Conservation (phyloP, 23 tunicate species). For the Trididemnum miniatum region DNA sequence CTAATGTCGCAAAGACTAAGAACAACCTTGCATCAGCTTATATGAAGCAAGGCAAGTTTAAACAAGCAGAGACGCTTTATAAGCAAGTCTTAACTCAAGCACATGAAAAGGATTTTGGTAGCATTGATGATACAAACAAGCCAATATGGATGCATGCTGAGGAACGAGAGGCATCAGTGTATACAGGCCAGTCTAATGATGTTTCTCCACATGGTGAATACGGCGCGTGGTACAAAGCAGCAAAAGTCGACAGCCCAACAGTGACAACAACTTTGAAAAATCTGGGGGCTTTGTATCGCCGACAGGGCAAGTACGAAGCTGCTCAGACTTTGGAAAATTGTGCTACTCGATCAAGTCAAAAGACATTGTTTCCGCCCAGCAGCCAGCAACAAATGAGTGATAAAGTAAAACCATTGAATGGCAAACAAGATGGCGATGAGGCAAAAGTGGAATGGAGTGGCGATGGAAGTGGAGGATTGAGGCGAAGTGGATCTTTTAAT, state of each 20-base stretch:
- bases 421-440: conserved; percentile 48
- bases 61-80: conserved; percentile 95
- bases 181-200: conserved; percentile 73
- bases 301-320: conserved; percentile 96
- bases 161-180: conserved; percentile 85
- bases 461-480: conserved; percentile 87
- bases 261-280: conserved; percentile 90
- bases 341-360: conserved; percentile 68
- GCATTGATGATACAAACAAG: conserved; percentile 92
- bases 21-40: conserved; percentile 94
- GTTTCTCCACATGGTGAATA: conserved; percentile 81
- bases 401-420: conserved; percentile 38
- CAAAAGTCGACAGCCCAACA: conserved; percentile 96
- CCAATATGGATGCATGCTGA: conserved; percentile 99
- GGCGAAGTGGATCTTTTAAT: conserved; percentile 92
- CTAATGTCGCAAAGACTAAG: conserved; percentile 95
- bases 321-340: conserved; percentile 96
- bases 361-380: conserved; percentile 23
- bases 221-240: conserved; percentile 99
- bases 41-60: conserved; percentile 97
- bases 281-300: conserved; percentile 86
- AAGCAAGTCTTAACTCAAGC: conserved; percentile 98
- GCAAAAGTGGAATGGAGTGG: conserved; percentile 81
- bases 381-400: conserved; percentile 7
- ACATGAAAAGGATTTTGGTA: conserved; percentile 98